Conservation (phyloP, 2,888 invertebrate genomes). For the Standfussiana lucernea region DNA sequence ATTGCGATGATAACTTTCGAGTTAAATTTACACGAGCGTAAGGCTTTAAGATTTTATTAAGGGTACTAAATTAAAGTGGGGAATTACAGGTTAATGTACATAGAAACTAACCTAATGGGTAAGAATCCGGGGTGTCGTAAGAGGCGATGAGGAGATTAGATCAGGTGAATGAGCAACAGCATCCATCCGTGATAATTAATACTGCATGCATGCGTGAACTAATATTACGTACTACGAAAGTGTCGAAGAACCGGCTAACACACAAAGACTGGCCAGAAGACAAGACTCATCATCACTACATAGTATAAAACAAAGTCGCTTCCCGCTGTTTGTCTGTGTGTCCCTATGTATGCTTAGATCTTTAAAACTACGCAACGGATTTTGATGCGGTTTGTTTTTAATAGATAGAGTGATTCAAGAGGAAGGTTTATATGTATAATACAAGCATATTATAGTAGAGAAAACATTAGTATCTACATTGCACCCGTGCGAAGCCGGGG, state of each 20-base stretch:
- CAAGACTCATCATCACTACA: background rate
- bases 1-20: conserved; percentile 39
- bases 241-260: conserved; percentile 5
- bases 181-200: conserved; percentile 43
- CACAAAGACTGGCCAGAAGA: background rate
- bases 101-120: conserved; percentile 30
- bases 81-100: conserved; percentile 9
- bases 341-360: too few relatives aligned
- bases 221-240: conserved; percentile 25
- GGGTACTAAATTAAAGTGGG: conserved; percentile 10
- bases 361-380: too few relatives aligned
- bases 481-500: too few relatives aligned
- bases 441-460: too few relatives aligned
- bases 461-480: too few relatives aligned
- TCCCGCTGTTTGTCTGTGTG: too few relatives aligned
- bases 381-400: too few relatives aligned
- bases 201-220: conserved; percentile 49
- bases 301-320: too few relatives aligned
- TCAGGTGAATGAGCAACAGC: conserved; percentile 51
- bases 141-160: conserved; percentile 47
- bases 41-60: conserved; percentile 33
- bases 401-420: too few relatives aligned
- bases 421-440: too few relatives aligned
- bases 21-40: conserved; percentile 21
- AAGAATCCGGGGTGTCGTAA: conserved; percentile 43